A percentile compares a stretch with the other conserved stretches of the same genome.
phyloP scores from a whole-genome alignment of 2,888 invertebrate species.

The Hemicrepidius hirtus region DNA sequence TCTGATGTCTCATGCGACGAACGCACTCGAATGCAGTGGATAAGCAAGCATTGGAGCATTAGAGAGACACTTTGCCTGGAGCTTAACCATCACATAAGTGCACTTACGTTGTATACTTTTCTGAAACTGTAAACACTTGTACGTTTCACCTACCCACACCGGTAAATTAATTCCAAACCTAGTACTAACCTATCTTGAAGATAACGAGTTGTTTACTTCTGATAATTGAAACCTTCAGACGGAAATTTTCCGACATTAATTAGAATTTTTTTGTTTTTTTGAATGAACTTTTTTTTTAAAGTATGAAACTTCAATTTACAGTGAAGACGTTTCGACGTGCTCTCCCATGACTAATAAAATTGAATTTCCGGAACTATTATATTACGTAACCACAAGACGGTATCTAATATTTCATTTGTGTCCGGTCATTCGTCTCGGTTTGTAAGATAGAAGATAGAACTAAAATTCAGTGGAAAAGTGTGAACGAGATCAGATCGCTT shows the following conservation, averaged over 20 bases:
- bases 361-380: constrained; percentile 31
- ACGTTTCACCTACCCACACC: constrained; percentile 20
- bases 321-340: background rate
- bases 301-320: too few species aligned
- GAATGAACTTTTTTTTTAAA: constrained; percentile 9
- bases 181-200: background rate
- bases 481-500: constrained; percentile 51
- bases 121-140: constrained; percentile 25
- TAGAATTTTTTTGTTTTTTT: background rate
- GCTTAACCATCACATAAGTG: constrained; percentile 18
- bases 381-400: constrained; percentile 33
- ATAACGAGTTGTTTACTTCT: constrained; percentile 23
- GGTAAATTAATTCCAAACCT: constrained; percentile 21
- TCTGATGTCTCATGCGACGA: constrained; percentile 5
- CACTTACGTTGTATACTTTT: constrained; percentile 19
- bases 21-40: constrained; percentile 21
- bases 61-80: constrained; percentile 14
- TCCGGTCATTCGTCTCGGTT: constrained; percentile 38
- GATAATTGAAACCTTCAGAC: constrained; percentile 5
- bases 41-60: constrained; percentile 17
- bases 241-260: background rate
- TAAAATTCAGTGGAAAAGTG: constrained; percentile 50
- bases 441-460: constrained; percentile 33
- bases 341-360: constrained; percentile 8
- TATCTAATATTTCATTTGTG: constrained; percentile 38